phyloP scores from a whole-genome alignment of 2,113 vertebrate genomes.

The Pan troglodytes region DNA sequence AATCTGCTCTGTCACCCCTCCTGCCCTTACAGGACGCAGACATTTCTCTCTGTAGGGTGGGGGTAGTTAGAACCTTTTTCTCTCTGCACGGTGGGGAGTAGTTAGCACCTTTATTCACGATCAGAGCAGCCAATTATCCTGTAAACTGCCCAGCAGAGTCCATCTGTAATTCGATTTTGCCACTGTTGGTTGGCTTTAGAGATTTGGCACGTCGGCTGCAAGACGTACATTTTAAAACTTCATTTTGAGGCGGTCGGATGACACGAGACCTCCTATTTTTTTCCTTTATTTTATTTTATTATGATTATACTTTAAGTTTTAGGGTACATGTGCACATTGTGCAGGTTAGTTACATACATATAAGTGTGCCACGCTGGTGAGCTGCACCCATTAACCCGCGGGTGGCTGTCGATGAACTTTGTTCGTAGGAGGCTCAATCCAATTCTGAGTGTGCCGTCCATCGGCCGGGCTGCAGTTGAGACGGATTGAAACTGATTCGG shows the following conservation, averaged over 20 bases:
- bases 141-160: constrained; percentile 84
- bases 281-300: constrained; percentile 77
- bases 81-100: constrained; percentile 78
- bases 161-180: constrained; percentile 89
- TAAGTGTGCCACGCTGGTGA: too few species aligned
- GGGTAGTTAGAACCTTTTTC: too few species aligned
- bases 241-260: constrained; percentile 90
- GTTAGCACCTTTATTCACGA: constrained; percentile 93
- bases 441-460: constrained; percentile 92
- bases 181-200: constrained; percentile 77
- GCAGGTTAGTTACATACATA: too few species aligned
- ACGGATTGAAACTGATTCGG: constrained; percentile 84
- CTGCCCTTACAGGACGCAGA: fast-evolving
- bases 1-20: background rate
- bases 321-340: too few species aligned
- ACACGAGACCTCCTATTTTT: constrained; percentile 95
- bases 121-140: constrained; percentile 79
- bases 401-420: constrained; percentile 92
- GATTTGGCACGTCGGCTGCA: constrained; percentile 78
- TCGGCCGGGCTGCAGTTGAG: constrained; percentile 90
- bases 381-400: background rate
- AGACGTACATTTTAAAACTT: constrained; percentile 90
- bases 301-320: too few species aligned
- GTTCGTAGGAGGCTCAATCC: constrained; percentile 93
- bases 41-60: constrained; percentile 47